A percentile compares a stretch with the other conserved stretches of the same genome.
Conservation (phyloP, 2,797 vertebrate genomes). For the Myoxocephalus aenaeus region DNA sequence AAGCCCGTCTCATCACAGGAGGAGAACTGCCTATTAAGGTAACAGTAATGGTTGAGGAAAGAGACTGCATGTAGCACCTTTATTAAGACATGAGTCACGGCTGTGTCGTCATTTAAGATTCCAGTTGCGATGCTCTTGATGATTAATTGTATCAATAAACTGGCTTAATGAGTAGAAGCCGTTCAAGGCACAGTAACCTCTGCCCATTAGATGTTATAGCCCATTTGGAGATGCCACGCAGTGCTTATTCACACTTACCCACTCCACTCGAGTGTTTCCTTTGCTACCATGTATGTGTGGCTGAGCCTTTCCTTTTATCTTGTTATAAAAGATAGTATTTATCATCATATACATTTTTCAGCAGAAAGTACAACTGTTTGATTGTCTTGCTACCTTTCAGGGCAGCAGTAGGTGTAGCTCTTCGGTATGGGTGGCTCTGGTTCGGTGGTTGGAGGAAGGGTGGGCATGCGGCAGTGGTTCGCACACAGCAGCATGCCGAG, state of each 20-base stretch:
- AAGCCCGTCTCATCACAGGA: slow-evolving; percentile 89
- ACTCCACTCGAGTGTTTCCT: not conserved
- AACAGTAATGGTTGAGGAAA: slow-evolving; percentile 38
- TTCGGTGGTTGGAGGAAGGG: slow-evolving; percentile 75
- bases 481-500: slow-evolving; percentile 88
- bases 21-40: slow-evolving; percentile 84
- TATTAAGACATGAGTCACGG: slow-evolving; percentile 18
- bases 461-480: slow-evolving; percentile 84
- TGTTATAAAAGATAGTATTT: not conserved
- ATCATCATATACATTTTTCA: not conserved
- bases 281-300: not conserved
- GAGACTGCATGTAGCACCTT: slow-evolving; percentile 17
- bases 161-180: slow-evolving; percentile 39
- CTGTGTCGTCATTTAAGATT: slow-evolving; percentile 27
- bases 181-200: slow-evolving; percentile 29
- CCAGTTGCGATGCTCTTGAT: slow-evolving; percentile 17
- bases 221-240: slow-evolving; percentile 20
- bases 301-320: not conserved
- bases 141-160: slow-evolving; percentile 50
- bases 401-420: slow-evolving; percentile 89
- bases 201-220: slow-evolving; percentile 15
- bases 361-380: accelerated
- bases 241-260: not conserved
- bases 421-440: slow-evolving; percentile 81
- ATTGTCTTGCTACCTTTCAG: slow-evolving; percentile 86